phyloP scores from a whole-genome alignment of 1,140 invertebrate species.

The Bombyx mandarina region DNA sequence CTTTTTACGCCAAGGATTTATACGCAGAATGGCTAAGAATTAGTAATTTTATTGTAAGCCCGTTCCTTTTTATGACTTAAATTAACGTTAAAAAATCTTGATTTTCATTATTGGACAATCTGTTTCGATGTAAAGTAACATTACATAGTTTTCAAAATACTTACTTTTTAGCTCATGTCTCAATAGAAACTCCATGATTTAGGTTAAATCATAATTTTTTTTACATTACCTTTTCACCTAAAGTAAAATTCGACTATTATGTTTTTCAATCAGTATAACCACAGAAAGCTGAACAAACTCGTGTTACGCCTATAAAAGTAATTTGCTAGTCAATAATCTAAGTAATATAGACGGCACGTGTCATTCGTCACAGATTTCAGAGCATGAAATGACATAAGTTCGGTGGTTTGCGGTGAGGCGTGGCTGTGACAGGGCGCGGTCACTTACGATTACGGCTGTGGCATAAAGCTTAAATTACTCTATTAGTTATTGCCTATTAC shows the following conservation, averaged over 20 bases:
- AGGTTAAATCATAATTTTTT: too few relatives aligned
- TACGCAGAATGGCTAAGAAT: conserved; percentile 4
- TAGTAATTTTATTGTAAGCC: conserved; percentile 4
- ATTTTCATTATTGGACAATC: too few relatives aligned
- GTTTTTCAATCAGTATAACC: too few relatives aligned
- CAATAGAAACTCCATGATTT: too few relatives aligned
- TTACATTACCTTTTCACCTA: too few relatives aligned
- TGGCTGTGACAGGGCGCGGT: conserved; percentile 41
- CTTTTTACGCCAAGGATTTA: conserved; percentile 13
- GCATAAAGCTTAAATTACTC: conserved; percentile 39
- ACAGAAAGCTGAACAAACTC: too few relatives aligned
- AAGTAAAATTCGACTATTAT: too few relatives aligned
- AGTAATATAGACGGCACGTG: conserved; percentile 22
- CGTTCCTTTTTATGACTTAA: too few relatives aligned
- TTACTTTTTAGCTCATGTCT: too few relatives aligned
- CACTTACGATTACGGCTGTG: conserved; percentile 28
- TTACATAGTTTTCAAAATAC: too few relatives aligned
- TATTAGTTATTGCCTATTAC: conserved; percentile 20
- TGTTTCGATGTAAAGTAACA: too few relatives aligned
- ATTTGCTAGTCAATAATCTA: conserved; percentile 2
- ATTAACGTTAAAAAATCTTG: too few relatives aligned
- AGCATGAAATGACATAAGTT: conserved; percentile 41
- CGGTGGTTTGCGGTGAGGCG: conserved; percentile 35
- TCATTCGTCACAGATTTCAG: conserved; percentile 44
- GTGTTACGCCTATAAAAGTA: neutral